Conservation (phyloP, 2,888 invertebrate species). For the Electrophaes corylata region DNA sequence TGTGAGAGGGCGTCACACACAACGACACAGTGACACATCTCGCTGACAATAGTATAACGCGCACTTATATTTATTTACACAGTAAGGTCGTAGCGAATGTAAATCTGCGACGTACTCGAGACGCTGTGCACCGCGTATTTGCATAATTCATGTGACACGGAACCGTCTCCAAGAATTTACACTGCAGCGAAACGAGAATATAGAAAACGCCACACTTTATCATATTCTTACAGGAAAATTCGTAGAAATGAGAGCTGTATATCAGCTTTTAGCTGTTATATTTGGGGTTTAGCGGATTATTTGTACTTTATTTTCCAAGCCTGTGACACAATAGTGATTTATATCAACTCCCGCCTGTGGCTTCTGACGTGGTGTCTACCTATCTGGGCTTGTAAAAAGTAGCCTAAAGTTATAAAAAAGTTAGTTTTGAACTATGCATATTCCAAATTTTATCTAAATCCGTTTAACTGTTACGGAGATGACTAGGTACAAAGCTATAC, state of each 20-base stretch:
- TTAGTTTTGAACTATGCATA: too few relatives aligned
- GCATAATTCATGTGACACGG: constrained; percentile 76
- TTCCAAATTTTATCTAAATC: too few relatives aligned
- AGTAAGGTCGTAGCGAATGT: constrained; percentile 55
- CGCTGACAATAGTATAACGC: constrained; percentile 44
- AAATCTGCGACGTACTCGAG: constrained; percentile 64
- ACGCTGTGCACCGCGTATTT: constrained; percentile 62
- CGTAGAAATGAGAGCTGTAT: constrained; percentile 31
- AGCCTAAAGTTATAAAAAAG: too few relatives aligned
- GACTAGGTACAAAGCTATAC: too few relatives aligned
- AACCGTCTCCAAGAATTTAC: constrained; percentile 70
- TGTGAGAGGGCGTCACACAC: constrained; percentile 2
- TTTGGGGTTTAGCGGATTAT: constrained; percentile 7
- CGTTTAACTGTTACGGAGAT: too few relatives aligned
- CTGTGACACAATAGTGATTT: neutral
- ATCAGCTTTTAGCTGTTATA: constrained; percentile 22
- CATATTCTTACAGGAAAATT: constrained; percentile 40
- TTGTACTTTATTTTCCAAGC: neutral
- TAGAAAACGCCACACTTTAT: constrained; percentile 49
- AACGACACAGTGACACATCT: constrained; percentile 22
- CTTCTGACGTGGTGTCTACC: too few relatives aligned
- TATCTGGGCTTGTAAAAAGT: too few relatives aligned
- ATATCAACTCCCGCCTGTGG: too few relatives aligned
- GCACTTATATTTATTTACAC: constrained; percentile 50
- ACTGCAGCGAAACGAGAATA: constrained; percentile 58